A percentile compares a stretch with the other conserved stretches of the same genome.
Evolutionary conservation across 2,888 invertebrate genomes (phyloP).

Genomic region (Eurytoma californica): DNA sequence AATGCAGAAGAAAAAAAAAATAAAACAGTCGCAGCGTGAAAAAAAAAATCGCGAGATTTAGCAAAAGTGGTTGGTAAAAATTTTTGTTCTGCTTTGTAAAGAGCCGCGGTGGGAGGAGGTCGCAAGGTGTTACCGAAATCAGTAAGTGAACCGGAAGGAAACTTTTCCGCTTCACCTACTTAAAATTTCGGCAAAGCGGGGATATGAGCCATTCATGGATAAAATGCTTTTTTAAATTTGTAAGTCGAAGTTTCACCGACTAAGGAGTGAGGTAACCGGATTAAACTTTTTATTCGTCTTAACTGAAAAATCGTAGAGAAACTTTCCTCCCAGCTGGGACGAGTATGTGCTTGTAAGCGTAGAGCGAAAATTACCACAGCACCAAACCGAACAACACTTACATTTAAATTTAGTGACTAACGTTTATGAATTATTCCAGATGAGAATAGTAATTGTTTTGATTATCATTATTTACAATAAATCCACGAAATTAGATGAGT

Average conservation of each 20-base stretch:
- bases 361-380: background rate
- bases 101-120: background rate
- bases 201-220: background rate
- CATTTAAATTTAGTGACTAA: too few relatives aligned
- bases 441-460: too few relatives aligned
- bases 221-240: conserved; percentile 30
- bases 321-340: background rate
- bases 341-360: background rate
- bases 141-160: conserved; percentile 20
- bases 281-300: conserved; percentile 21
- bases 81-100: background rate
- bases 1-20: too few relatives aligned
- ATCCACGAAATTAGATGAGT: too few relatives aligned
- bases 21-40: too few relatives aligned
- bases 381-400: too few relatives aligned
- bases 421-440: too few relatives aligned
- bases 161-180: conserved; percentile 28
- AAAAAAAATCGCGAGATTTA: too few relatives aligned
- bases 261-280: conserved; percentile 11
- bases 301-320: conserved; percentile 12
- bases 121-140: conserved; percentile 30
- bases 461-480: too few relatives aligned
- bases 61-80: background rate
- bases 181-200: conserved; percentile 1
- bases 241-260: conserved; percentile 25